Evolutionary conservation across 2,113 vertebrate genomes (phyloP).

Genomic region (Pelecanoides urinatrix): DNA sequence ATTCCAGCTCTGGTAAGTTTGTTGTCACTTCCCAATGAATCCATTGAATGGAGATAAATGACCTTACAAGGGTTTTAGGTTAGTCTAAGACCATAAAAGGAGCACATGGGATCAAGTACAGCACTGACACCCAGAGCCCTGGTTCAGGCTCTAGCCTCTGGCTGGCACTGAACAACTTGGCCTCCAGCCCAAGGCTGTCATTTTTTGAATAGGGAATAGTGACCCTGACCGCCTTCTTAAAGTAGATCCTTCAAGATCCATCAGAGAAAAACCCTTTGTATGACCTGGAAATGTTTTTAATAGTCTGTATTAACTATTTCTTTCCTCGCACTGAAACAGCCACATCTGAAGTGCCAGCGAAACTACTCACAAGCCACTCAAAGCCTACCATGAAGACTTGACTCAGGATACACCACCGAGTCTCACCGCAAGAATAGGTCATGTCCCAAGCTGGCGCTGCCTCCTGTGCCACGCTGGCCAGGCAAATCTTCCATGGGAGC

Average conservation of each 20-base stretch:
- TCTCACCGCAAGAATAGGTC: neutral
- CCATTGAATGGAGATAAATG: neutral
- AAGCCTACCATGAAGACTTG: neutral
- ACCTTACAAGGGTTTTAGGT: neutral
- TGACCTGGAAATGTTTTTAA: neutral
- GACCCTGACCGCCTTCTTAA: neutral
- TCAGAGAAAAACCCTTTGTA: neutral
- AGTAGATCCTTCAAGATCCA: neutral
- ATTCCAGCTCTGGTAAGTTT: neutral
- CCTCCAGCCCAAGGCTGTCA: neutral
- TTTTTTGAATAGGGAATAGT: neutral
- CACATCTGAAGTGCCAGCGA: neutral
- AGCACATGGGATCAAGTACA: neutral
- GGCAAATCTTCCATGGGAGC: neutral
- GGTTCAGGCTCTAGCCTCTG: neutral
- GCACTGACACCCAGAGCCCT: neutral
- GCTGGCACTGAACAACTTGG: neutral
- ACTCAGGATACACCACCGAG: neutral
- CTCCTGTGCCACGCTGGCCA: neutral
- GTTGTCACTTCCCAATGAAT: neutral
- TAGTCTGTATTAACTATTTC: neutral
- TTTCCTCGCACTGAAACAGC: neutral
- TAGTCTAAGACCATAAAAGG: neutral
- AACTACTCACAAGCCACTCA: neutral
- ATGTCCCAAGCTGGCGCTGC: rapidly evolving